These are phyloP conservation scores for Xylocopa sonorina DNA, from an alignment of 1,140 invertebrate species.

Conservation along the genomic window DNA sequence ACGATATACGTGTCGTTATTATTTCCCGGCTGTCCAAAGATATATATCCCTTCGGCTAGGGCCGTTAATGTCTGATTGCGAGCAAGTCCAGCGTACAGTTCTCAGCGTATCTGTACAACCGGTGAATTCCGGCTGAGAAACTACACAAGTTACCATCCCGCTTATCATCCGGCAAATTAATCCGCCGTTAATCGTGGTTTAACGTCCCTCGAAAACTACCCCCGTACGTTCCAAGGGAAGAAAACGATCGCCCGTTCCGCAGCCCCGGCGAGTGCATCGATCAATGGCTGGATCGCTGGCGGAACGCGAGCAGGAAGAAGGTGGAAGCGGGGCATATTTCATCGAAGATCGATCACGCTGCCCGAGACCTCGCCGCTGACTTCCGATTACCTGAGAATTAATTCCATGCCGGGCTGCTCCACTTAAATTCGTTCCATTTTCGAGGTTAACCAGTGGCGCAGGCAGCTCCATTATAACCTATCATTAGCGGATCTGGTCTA, in stretches of 20 bases:
- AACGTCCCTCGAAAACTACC: not conserved
- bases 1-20: no score
- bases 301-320: not conserved
- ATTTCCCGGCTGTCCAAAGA: no score
- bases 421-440: constrained; percentile 55
- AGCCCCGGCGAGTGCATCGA: not conserved
- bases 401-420: constrained; percentile 35
- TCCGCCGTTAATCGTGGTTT: not conserved
- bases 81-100: no score
- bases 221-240: not conserved
- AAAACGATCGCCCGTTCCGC: not conserved
- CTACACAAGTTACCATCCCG: not conserved
- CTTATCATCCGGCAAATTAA: not conserved
- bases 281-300: not conserved
- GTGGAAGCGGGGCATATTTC: not conserved
- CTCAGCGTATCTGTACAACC: not conserved
- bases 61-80: no score
- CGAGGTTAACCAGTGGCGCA: constrained; percentile 38
- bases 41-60: no score
- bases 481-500: constrained; percentile 58
- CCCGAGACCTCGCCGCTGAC: constrained; percentile 27
- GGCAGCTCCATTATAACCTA: constrained; percentile 64
- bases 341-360: constrained; percentile 38
- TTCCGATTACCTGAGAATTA: constrained; percentile 49
- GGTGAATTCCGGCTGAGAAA: not conserved